Conservation (phyloP, 2,888 invertebrate species). For the Tipula lateralis region DNA sequence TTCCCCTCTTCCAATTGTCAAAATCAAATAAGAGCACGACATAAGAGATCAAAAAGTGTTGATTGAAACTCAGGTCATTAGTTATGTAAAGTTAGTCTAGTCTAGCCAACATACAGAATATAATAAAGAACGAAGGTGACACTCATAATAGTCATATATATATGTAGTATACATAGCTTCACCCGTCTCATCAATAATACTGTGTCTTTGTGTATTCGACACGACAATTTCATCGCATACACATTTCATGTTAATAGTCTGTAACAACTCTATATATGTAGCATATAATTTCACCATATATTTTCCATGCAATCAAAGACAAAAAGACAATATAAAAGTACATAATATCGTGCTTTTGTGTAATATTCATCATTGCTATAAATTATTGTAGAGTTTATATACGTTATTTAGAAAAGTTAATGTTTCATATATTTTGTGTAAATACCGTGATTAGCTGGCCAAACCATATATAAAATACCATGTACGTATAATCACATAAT, state of each 20-base stretch:
- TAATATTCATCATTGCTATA: not conserved
- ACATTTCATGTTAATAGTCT: not conserved
- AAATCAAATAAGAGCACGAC: no score
- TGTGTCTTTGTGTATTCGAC: no score
- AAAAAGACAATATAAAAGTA: not conserved
- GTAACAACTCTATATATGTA: not conserved
- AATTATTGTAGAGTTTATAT: not conserved
- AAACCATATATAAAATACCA: not conserved
- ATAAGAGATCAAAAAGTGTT: no score
- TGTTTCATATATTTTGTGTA: not conserved
- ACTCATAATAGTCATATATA: no score
- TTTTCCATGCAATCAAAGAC: not conserved
- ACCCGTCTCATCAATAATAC: no score
- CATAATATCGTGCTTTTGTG: not conserved
- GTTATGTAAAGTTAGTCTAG: no score
- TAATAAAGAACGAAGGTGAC: no score
- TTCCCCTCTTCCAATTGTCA: no score
- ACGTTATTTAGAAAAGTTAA: no score
- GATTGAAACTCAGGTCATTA: no score
- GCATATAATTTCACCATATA: not conserved
- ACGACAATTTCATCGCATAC: not conserved
- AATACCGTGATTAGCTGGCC: not conserved
- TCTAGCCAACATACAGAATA: no score
- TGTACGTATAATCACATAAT: not conserved
- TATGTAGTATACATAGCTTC: no score